Percentiles rank a stretch among this genome's conserved stretches.
phyloP scores from a whole-genome alignment of 2,113 vertebrate species.

The Gymnocephalus cernua region DNA sequence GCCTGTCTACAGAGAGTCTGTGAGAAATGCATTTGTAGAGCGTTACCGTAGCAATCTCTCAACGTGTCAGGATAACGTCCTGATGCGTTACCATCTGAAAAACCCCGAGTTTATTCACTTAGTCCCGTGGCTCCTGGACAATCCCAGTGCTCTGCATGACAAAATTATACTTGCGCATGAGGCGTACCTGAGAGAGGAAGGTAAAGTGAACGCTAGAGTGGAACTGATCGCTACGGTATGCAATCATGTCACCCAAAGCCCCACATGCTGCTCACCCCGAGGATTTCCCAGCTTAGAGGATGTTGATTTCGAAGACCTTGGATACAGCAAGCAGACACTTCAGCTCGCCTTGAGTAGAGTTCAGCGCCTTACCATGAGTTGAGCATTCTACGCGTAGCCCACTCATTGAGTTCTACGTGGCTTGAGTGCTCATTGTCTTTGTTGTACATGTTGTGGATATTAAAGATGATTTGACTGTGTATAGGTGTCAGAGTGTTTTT shows the following conservation, averaged over 20 bases:
- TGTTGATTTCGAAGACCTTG: neutral
- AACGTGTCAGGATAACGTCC: constrained; percentile 16
- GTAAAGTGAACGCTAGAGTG: neutral
- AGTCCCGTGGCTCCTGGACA: constrained; percentile 18
- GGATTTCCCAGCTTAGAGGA: neutral
- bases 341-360: neutral
- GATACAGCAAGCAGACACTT: neutral
- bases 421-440: too few species aligned
- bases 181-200: constrained; percentile 7
- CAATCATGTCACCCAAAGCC: neutral
- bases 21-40: too few species aligned
- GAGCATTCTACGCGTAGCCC: neutral
- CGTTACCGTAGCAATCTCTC: too few species aligned
- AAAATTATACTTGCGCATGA: constrained; percentile 5
- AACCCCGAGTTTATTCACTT: constrained; percentile 33
- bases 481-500: too few species aligned
- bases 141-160: neutral
- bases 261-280: neutral
- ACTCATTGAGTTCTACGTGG: too few species aligned
- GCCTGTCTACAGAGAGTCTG: too few species aligned
- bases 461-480: too few species aligned
- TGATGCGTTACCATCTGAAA: neutral
- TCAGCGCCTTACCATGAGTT: accelerated
- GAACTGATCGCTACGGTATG: constrained; percentile 1
- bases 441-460: too few species aligned